Conservation (phyloP, 2,113 vertebrate species). For the Oenanthe oenanthe region DNA sequence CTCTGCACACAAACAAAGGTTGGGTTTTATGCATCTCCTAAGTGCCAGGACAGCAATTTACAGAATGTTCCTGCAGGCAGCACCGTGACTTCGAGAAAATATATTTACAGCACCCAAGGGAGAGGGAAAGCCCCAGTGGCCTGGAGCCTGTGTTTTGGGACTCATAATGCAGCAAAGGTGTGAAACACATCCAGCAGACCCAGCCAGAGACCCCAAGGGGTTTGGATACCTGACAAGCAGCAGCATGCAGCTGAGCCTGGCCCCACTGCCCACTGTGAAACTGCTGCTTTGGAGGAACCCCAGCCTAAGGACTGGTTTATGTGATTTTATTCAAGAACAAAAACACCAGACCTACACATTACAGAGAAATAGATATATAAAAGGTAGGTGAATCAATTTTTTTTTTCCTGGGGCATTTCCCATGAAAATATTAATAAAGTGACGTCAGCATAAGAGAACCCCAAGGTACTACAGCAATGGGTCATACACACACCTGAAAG, state of each 20-base stretch:
- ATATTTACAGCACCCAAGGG: neutral
- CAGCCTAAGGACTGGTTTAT: neutral
- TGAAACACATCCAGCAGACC: fast-evolving
- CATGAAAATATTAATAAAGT: neutral
- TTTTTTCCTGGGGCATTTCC: neutral
- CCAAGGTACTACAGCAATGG: neutral
- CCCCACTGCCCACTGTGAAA: neutral
- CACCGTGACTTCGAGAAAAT: neutral
- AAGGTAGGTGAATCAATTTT: neutral
- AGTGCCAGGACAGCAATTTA: neutral
- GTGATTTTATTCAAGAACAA: neutral
- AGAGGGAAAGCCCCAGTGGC: neutral
- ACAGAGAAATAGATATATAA: neutral
- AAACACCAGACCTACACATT: neutral
- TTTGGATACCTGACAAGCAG: neutral
- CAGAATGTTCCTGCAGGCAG: fast-evolving
- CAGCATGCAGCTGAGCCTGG: neutral
- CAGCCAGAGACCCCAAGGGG: neutral
- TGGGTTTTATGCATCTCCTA: neutral
- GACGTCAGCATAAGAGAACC: neutral
- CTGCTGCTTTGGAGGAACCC: neutral
- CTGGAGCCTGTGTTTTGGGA: neutral
- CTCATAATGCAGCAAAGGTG: neutral
- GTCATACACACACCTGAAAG: fast-evolving
- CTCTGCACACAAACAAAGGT: neutral